Evolutionary conservation across 1,140 invertebrate species (phyloP), one percentile per base, ranked within the genome.

Genomic region (Sycophaga agraensis): DNA sequence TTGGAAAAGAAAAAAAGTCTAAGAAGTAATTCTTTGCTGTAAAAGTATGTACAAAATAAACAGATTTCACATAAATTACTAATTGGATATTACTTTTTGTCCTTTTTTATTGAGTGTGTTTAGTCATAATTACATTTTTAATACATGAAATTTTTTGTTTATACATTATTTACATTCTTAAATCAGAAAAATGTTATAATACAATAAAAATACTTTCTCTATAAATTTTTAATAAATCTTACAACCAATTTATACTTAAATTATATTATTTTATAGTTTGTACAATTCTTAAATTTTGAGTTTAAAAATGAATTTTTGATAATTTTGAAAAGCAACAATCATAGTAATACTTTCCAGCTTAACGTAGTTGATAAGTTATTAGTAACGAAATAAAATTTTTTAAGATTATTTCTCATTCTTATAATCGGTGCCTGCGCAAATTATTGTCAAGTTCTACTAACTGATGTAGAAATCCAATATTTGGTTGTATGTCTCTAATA

Each of bases 381-480:
- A 6, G 5, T 34, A 34, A n/a, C n/a, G 5, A 34, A 34, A 34
- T 34, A 34, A 34, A n/a, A n/a, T n/a, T 34, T 35, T 12, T 2
- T 42, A 26, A 40, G 9, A 54, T 28, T 21, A 54, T 22, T 28
- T 53, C 21, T 28, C 28, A 31, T 54, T 12, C 14, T 37, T 76
- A 77, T 0, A 78, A 71, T 53, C 79, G 79, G 63, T 82, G 78
- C 58, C 82, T 79, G 55, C 80, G 80, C 37, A 88, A 77, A 54
- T 87, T 83, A 71, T 87, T 85, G 73, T 91, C 88, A 22, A 92
- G 79, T 51, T 84, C 82, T 34, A 88, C 88, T 39, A 94, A 76
- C 69, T 94, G 91, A 40, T 84, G 83, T 53, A 93, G 77, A 80
- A 94, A 94, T 40, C 91, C 91, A 67, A 87, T 82, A 70, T 94